phyloP scores from a whole-genome alignment of 2,797 vertebrate species.

The Euthynnus affinis region DNA sequence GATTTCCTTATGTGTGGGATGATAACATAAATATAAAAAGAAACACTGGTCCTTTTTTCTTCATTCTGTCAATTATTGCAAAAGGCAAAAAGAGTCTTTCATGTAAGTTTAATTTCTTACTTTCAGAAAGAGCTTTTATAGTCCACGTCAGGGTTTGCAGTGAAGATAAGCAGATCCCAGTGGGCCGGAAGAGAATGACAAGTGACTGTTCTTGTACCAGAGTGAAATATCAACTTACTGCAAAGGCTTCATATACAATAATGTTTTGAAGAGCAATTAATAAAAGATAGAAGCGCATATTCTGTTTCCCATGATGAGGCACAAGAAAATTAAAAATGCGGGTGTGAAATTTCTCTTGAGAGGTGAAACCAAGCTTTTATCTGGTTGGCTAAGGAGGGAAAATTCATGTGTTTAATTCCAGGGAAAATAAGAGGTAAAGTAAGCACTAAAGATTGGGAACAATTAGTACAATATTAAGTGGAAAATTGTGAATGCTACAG shows the following conservation, averaged over 20 bases:
- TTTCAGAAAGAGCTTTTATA: background rate
- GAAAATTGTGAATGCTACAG: background rate
- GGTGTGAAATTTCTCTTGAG: conserved; percentile 35
- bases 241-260: conserved; percentile 7
- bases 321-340: conserved; percentile 29
- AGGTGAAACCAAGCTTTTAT: conserved; percentile 16
- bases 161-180: background rate
- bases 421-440: background rate
- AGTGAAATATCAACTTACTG: background rate
- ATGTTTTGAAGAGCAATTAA: conserved; percentile 14
- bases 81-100: background rate
- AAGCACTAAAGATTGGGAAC: background rate
- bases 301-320: conserved; percentile 17
- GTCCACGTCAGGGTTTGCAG: background rate
- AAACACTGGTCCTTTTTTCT: background rate
- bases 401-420: conserved; percentile 2
- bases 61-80: background rate
- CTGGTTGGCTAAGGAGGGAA: background rate
- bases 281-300: conserved; percentile 14
- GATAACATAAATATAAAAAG: background rate
- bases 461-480: background rate
- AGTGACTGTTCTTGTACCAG: background rate
- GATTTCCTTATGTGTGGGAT: background rate
- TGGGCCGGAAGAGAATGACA: background rate
- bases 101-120: background rate